Conservation (phyloP, 2,888 invertebrate genomes). For the Caenorhabditis doughertyi region DNA sequence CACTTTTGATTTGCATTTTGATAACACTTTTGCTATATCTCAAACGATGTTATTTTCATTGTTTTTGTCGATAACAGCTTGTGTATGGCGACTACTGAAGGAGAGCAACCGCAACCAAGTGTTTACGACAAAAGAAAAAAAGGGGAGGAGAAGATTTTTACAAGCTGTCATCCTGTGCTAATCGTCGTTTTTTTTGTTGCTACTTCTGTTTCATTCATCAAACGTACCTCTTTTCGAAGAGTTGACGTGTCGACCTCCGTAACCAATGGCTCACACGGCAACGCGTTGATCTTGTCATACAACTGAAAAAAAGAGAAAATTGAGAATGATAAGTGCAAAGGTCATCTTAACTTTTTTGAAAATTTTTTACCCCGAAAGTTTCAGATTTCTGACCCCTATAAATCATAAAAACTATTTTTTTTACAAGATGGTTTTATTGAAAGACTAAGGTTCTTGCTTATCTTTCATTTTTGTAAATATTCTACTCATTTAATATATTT, state of each 20-base stretch:
- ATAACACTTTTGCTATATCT: constrained; percentile 11
- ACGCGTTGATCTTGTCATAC: constrained; percentile 82
- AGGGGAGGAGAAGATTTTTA: constrained; percentile 14
- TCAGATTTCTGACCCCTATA: neutral
- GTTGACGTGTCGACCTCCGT: constrained; percentile 77
- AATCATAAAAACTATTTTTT: too few species aligned
- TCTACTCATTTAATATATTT: too few species aligned
- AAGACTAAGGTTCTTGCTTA: too few species aligned
- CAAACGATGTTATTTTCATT: constrained; percentile 20
- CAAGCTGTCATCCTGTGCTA: constrained; percentile 50
- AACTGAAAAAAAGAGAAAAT: constrained; percentile 79
- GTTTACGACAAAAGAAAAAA: constrained; percentile 30
- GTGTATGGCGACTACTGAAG: neutral
- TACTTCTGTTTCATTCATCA: constrained; percentile 33
- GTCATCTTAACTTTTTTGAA: constrained; percentile 3
- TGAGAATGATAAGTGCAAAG: constrained; percentile 37
- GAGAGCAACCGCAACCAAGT: constrained; percentile 24
- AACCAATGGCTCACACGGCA: constrained; percentile 74
- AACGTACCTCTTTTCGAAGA: constrained; percentile 76
- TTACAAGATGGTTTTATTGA: too few species aligned
- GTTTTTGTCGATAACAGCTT: constrained; percentile 7
- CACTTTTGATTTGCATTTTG: constrained; percentile 50
- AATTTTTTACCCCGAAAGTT: neutral
- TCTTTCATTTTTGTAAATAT: too few species aligned
- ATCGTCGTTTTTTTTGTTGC: constrained; percentile 27